Base-by-base conservation (phyloP, 2,113 vertebrate species). In the Serilophus lunatus region DNA sequence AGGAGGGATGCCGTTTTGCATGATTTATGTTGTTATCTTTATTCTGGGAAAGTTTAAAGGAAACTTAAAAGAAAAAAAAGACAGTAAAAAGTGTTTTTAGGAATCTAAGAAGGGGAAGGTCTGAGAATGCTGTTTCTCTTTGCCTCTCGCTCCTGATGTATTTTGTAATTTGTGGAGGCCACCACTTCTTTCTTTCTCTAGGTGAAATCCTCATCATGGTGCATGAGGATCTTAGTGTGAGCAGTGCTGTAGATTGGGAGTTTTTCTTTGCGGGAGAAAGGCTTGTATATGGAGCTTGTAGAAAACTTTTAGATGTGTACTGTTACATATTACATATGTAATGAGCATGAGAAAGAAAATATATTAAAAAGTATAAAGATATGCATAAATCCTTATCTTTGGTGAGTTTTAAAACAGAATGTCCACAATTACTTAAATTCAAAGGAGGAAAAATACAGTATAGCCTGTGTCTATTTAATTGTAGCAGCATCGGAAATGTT, bases 311-410 rank as follows among this genome's bases (percentile, higher is more conserved):
- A 26, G 22, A 13, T 35, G 13, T 16, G 24, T 8, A 29, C 3
- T 50, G 5, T 56, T 56, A 29, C 3, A 10, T 18, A 9, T 83
- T 53, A 17, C 0, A 0, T 51, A 35, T 26, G 7, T 16, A 49
- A 64, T 4, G 10, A 82, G 10, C 9, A 49, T 0, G 2, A 64
- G 19, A 60, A 10, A 42, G 9, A 66, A 49, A 44, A 57, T 40
- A 47, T 38, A 33, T n/a, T 36, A 72, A 80, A 56, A 83, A 35
- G 22, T 15, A 47, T 1, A 69, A 8, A 75, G 3, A 14, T 28
- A 61, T 16, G 4, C 31, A 61, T 31, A 83, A 81, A 57, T 36
- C 3, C 15, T 80, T 81, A 15, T 4, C 3, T 65, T 77, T 19
- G 70, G 2, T 23, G 18, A 16, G 29, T 56, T 82, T 66, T 70